Percentiles rank a stretch among this genome's conserved stretches.
Conservation (phyloP, 1,140 invertebrate genomes). For the Zaprionus africanus region DNA sequence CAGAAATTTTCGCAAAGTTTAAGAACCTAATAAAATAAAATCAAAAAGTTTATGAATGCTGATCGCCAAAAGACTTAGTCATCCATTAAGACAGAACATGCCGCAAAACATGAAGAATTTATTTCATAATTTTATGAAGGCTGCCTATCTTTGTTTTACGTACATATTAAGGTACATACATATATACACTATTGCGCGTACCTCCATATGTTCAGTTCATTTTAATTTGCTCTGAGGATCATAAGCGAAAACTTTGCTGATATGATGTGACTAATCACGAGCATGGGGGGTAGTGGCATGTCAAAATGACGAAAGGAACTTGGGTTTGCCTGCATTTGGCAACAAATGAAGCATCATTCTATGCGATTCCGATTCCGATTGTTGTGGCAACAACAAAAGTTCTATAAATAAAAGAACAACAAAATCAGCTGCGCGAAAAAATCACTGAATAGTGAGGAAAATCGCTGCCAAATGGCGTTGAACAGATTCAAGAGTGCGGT, state of each 20-base stretch:
- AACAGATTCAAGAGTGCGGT: constrained; percentile 68
- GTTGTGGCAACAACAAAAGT: constrained; percentile 32
- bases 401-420: constrained; percentile 75
- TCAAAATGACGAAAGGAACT: constrained; percentile 24
- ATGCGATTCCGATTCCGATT: constrained; percentile 42
- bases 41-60: constrained; percentile 63
- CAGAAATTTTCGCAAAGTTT: constrained; percentile 41
- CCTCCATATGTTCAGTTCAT: constrained; percentile 16
- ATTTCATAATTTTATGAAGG: constrained; percentile 51
- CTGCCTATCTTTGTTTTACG: constrained; percentile 5
- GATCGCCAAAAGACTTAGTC: constrained; percentile 57
- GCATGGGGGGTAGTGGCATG: not conserved
- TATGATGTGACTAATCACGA: constrained; percentile 35
- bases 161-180: not conserved
- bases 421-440: constrained; percentile 78
- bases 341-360: constrained; percentile 59
- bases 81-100: constrained; percentile 50
- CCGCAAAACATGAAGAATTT: constrained; percentile 42
- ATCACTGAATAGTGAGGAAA: constrained; percentile 45
- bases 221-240: constrained; percentile 17
- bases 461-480: constrained; percentile 58
- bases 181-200: not conserved
- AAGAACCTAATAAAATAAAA: constrained; percentile 58
- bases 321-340: constrained; percentile 48
- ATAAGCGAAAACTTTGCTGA: not conserved